Evolutionary conservation across 1,140 invertebrate genomes (phyloP), one percentile per base, ranked within the genome.

Genomic region (Chrysomallon squamiferum): DNA sequence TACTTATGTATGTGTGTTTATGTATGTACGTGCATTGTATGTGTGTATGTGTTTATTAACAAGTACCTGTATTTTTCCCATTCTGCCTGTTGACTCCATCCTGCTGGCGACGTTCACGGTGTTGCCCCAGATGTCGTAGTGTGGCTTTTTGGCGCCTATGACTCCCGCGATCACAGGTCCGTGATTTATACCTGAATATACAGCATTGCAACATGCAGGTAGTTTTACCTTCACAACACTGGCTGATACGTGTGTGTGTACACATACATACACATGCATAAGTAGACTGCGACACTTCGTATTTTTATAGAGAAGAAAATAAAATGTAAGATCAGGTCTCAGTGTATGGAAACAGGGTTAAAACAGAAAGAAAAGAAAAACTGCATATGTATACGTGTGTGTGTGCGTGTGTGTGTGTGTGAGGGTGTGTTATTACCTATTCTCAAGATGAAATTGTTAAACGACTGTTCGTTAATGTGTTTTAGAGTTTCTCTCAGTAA

Each of bases 391-490:
- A n/a, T n/a, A n/a, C n/a, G n/a, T n/a, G n/a, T n/a, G n/a, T n/a
- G n/a, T n/a, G n/a, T n/a, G n/a, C n/a, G n/a, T n/a, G n/a, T n/a
- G n/a, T n/a, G n/a, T n/a, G n/a, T n/a, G n/a, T n/a, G n/a, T n/a
- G n/a, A n/a, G n/a, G n/a, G n/a, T n/a, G n/a, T n/a, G n/a, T 15
- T 9, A 18, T 89, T 84, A 94, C 93, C 95, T 81, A 96, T 93
- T 82, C 95, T 88, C n/a, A 97, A 87, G 78, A 93, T 92, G 78
- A 97, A 96, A 85, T 94, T 96, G 82, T 98, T 96, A 83, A 98
- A 98, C 7, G 95, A 96, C 83, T 98, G 95, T 72, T 93, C 88
- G 85, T 98, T 98, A 66, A 98, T 95, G 84, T 95, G 93, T 76
- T 97, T 94, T 25, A 98, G 85, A 72, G 94, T 92, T 0, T 92